Conservation (phyloP, 2,113 vertebrate species). For the Anas platyrhynchos region DNA sequence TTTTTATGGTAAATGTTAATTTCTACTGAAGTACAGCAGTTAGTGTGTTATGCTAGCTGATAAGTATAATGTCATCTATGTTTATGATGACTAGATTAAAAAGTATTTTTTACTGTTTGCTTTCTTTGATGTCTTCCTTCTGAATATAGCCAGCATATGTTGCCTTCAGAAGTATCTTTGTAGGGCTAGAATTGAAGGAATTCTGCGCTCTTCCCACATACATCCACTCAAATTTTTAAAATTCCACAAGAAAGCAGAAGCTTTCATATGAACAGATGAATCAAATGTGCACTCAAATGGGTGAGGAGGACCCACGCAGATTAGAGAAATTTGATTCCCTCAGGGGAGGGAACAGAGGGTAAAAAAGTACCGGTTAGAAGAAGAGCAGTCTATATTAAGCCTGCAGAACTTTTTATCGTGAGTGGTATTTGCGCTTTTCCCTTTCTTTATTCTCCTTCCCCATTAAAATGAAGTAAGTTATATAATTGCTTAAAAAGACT, state of each 20-base stretch:
- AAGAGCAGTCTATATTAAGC: not conserved
- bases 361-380: not conserved
- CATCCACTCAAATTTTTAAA: conserved; percentile 55
- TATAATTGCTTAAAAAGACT: not conserved
- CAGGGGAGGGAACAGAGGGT: not conserved
- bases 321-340: not conserved
- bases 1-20: not conserved
- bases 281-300: not conserved
- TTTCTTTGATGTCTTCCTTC: not conserved
- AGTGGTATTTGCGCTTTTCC: not conserved
- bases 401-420: not conserved
- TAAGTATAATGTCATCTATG: not conserved
- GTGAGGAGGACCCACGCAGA: not conserved
- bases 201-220: conserved; percentile 19
- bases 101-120: not conserved
- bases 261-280: conserved; percentile 18
- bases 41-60: not conserved
- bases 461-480: not conserved
- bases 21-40: not conserved
- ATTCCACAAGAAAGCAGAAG: conserved; percentile 25
- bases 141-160: not conserved
- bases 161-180: not conserved
- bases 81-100: conserved; percentile 5
- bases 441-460: not conserved
- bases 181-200: conserved; percentile 1